These are phyloP conservation scores for Edolisoma coerulescens DNA, from an alignment of 2,113 vertebrate species.

Conservation along the genomic window DNA sequence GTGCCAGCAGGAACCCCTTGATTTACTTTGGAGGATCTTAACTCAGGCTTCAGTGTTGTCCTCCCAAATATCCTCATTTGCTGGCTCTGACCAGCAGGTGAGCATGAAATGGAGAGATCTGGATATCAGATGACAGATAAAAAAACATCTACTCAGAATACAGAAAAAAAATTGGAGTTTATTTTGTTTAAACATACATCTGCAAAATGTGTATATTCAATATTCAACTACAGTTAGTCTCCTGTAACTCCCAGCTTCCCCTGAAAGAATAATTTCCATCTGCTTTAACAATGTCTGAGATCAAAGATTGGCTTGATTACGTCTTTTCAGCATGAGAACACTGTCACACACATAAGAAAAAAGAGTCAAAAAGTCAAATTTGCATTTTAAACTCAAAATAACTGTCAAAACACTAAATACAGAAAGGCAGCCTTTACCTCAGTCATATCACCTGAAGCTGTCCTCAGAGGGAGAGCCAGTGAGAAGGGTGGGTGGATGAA, in stretches of 20 bases:
- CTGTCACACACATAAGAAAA: neutral
- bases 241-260: neutral
- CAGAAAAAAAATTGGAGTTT: neutral
- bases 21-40: neutral
- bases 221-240: neutral
- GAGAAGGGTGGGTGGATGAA: neutral
- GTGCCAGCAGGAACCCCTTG: neutral
- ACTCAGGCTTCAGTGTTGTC: neutral
- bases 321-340: neutral
- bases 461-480: neutral
- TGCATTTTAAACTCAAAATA: neutral
- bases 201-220: neutral
- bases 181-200: neutral
- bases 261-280: neutral
- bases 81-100: neutral
- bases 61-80: neutral
- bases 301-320: neutral
- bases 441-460: neutral
- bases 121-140: neutral
- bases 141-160: neutral
- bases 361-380: neutral
- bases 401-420: neutral
- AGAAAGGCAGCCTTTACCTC: neutral
- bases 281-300: neutral
- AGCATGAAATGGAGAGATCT: neutral